phyloP scores from a whole-genome alignment of 2,113 vertebrate genomes.

The Perca schrenkii region DNA sequence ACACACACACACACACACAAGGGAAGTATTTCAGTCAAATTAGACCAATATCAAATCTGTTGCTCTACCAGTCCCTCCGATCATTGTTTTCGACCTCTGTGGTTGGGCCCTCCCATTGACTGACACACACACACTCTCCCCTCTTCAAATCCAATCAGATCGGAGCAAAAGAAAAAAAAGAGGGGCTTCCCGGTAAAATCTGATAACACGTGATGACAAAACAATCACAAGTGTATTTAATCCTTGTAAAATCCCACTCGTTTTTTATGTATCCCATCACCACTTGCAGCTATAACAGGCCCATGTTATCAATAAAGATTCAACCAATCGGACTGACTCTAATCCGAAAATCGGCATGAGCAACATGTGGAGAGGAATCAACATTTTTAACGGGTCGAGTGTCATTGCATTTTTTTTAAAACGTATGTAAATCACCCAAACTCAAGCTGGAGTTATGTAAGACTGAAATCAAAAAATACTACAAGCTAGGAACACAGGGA shows the following conservation, averaged over 20 bases:
- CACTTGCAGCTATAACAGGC: not conserved
- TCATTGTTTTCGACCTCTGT: conserved; percentile 36
- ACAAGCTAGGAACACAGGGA: not conserved
- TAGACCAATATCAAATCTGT: not conserved
- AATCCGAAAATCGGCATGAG: conserved; percentile 9
- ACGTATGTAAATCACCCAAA: not conserved
- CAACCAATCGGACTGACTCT: conserved; percentile 1
- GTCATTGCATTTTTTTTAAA: not conserved
- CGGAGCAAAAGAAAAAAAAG: conserved; percentile 12
- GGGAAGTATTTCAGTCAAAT: conserved; percentile 8
- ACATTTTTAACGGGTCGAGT: not conserved
- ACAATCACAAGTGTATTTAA: conserved; percentile 53
- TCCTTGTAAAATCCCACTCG: not conserved
- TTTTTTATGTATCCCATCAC: not conserved
- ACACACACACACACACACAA: no score
- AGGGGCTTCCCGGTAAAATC: conserved; percentile 51
- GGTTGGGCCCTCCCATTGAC: conserved; percentile 20
- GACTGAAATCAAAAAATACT: not conserved
- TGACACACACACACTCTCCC: no score
- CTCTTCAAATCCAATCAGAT: conserved; percentile 38
- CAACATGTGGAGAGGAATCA: conserved; percentile 19
- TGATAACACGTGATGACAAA: conserved; percentile 52
- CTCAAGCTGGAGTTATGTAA: not conserved
- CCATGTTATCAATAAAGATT: not conserved
- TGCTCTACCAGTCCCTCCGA: conserved; percentile 14